Evolutionary conservation across 2,113 vertebrate genomes (phyloP).

Genomic region (Cyanistes caeruleus): DNA sequence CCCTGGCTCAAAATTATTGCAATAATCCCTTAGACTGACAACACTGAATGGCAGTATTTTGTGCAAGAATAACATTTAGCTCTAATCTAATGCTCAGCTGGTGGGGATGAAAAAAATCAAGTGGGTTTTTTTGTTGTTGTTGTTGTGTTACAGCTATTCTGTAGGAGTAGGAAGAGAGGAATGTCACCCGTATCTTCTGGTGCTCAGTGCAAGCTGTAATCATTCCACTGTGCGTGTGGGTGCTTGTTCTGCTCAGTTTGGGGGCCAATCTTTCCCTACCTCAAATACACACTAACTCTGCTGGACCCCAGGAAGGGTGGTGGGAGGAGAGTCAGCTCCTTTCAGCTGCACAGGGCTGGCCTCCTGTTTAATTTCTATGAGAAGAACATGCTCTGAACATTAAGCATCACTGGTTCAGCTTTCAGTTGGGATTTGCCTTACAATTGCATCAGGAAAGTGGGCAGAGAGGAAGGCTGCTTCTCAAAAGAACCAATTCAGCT

Average conservation of each 20-base stretch:
- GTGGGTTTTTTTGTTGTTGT: background rate
- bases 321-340: background rate
- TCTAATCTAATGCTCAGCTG: background rate
- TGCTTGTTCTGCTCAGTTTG: background rate
- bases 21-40: background rate
- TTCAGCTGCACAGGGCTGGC: background rate
- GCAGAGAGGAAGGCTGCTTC: background rate
- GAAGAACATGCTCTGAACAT: background rate
- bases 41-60: background rate
- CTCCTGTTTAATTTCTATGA: background rate
- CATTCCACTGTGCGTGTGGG: background rate
- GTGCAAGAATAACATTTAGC: background rate
- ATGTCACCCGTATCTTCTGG: background rate
- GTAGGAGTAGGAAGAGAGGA: constrained; percentile 37
- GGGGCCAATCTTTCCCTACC: background rate
- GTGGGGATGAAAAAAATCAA: background rate
- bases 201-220: background rate
- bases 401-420: background rate
- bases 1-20: background rate
- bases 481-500: background rate
- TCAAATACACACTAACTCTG: background rate
- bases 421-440: background rate
- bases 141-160: background rate
- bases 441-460: background rate
- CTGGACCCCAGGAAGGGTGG: background rate